Evolutionary conservation across 92 coral and sea anemone species (phyloP).

Genomic region (Palythoa heliodiscus): DNA sequence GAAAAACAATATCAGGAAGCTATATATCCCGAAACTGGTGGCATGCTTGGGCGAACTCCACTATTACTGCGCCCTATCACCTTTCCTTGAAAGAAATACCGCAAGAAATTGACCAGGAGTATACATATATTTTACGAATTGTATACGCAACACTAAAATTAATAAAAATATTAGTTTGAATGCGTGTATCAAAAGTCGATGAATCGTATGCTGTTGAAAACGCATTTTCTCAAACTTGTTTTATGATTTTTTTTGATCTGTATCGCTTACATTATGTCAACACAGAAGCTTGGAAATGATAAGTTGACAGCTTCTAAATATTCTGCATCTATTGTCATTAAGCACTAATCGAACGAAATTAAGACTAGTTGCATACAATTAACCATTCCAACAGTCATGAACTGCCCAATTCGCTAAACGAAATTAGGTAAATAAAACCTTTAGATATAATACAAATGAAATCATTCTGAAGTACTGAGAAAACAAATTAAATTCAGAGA

Average conservation of each 20-base stretch:
- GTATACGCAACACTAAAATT: background rate
- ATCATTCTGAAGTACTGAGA: constrained; percentile 59
- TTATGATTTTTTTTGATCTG: background rate
- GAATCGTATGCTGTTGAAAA: background rate
- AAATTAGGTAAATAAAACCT: constrained; percentile 30
- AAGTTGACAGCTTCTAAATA: constrained; percentile 21
- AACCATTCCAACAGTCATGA: constrained; percentile 25
- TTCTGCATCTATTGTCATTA: constrained; percentile 41
- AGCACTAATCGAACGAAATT: constrained; percentile 37
- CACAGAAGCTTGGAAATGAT: constrained; percentile 20
- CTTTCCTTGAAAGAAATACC: background rate
- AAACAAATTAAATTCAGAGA: constrained; percentile 70
- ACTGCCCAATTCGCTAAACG: constrained; percentile 33
- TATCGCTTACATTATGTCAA: constrained; percentile 35
- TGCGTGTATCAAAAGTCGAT: background rate
- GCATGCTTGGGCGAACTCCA: constrained; percentile 6
- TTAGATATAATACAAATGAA: constrained; percentile 4
- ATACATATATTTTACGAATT: no score
- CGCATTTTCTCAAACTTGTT: background rate
- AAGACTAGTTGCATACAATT: constrained; percentile 38
- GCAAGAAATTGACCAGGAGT: background rate
- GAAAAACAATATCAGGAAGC: constrained; percentile 29
- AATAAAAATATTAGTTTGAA: background rate
- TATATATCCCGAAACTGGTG: constrained; percentile 15
- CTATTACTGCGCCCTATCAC: background rate